Conservation (phyloP, 2,113 vertebrate species). For the Semnornis frantzii region DNA sequence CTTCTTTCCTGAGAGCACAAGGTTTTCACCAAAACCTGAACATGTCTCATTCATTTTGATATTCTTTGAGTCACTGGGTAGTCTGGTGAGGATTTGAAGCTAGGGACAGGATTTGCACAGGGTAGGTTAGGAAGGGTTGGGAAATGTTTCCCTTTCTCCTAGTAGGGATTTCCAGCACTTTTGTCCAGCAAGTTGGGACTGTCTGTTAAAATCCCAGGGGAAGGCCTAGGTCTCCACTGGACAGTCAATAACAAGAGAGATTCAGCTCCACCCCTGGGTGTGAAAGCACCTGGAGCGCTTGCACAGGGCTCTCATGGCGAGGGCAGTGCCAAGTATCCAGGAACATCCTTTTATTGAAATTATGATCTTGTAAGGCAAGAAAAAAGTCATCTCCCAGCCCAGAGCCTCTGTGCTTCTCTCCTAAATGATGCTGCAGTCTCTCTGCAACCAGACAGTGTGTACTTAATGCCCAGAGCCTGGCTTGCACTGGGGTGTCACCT, state of each 20-base stretch:
- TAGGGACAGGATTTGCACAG: too few relatives aligned
- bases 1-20: neutral
- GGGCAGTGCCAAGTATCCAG: neutral
- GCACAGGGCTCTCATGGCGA: neutral
- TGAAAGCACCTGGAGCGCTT: neutral
- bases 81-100: neutral
- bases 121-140: neutral
- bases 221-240: neutral
- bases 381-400: neutral
- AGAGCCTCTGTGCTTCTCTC: neutral
- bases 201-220: neutral
- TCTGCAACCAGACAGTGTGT: neutral
- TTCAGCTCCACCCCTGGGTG: neutral
- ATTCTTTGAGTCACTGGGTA: neutral
- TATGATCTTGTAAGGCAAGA: neutral
- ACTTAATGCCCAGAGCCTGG: neutral
- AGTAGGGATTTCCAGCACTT: neutral
- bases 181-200: neutral
- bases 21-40: neutral
- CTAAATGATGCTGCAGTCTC: neutral
- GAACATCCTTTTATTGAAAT: neutral
- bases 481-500: too few relatives aligned
- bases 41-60: neutral
- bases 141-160: neutral
- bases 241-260: neutral